Base-by-base conservation (phyloP, 2,888 invertebrate genomes). In the Strigamia crassipes region DNA sequence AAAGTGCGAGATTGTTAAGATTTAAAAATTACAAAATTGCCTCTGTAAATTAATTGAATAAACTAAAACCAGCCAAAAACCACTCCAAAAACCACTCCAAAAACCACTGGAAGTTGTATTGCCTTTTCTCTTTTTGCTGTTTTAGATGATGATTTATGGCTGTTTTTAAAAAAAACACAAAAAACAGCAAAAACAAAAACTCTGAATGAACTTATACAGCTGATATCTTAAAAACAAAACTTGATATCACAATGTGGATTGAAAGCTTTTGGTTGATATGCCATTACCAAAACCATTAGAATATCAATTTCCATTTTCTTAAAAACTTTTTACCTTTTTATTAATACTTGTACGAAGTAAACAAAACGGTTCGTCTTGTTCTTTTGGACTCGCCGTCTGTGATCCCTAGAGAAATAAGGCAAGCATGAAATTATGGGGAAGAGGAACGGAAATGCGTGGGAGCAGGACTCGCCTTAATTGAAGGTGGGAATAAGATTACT, bases 391-490 rank as follows among this genome's bases (percentile, higher is more conserved):
- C 23, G 23, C 51, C 56, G 73, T 27, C 31, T 21, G 15, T 0
- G 0, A 73, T 73, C 73, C 73, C 73, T 15, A 31, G 73, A 73
- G 73, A 73, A 73, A 73, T 73, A 27, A 10, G 31, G 13, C 73
- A 73, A 15, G 73, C 23, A 13, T 73, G 18, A 61, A 61, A 61
- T 23, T 23, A 61, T 38, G 38, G 61, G 21, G 21, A 23, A 61
- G 21, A n/a, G 6, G 13, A 73, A n/a, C 27, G 73, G n/a, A 73
- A 73, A 27, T 73, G 73, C 31, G 73, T 73, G 31, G 73, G 56
- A 9, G 27, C 9, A 27, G 12, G 23, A 31, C 31, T 31, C n/a
- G n/a, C 31, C 12, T n/a, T 73, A 73, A 73, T 73, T 31, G 73
- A 27, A 73, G 61, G 9, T 23, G 51, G 23, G n/a, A 73, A 31